phyloP scores from a whole-genome alignment of 1,140 invertebrate species.

The Mya arenaria region DNA sequence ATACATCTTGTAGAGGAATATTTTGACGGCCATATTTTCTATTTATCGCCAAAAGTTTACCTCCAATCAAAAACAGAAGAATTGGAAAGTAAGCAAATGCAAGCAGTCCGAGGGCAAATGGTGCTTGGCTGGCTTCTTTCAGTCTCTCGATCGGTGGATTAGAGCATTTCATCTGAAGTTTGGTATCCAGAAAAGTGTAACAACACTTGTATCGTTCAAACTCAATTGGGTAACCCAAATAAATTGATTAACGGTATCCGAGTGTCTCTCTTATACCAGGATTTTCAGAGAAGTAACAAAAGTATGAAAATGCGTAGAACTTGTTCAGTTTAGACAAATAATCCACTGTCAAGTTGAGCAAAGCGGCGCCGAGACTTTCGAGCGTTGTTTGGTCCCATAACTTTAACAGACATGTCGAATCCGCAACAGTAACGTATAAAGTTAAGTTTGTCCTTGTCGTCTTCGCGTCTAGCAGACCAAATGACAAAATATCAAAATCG shows the following conservation, averaged over 20 bases:
- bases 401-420: not conserved
- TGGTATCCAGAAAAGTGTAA: not conserved
- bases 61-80: too few relatives aligned
- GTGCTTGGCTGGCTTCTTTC: not conserved
- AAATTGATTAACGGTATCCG: constrained; percentile 3
- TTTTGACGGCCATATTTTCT: too few relatives aligned
- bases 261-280: constrained; percentile 33
- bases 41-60: too few relatives aligned
- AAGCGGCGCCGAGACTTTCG: not conserved
- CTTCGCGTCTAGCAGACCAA: constrained; percentile 41
- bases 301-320: constrained; percentile 5
- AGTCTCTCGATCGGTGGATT: not conserved
- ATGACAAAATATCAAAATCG: constrained; percentile 39
- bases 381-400: not conserved
- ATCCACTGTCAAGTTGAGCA: not conserved
- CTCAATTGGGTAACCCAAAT: constrained; percentile 18
- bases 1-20: too few relatives aligned
- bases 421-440: not conserved
- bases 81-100: constrained; percentile 27
- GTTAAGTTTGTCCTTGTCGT: not conserved
- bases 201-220: constrained; percentile 29
- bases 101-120: constrained; percentile 4
- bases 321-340: not conserved
- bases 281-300: constrained; percentile 4
- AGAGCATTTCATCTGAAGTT: not conserved